Evolutionary conservation across 2,888 invertebrate genomes (phyloP).

Genomic region (Erebia epiphron): DNA sequence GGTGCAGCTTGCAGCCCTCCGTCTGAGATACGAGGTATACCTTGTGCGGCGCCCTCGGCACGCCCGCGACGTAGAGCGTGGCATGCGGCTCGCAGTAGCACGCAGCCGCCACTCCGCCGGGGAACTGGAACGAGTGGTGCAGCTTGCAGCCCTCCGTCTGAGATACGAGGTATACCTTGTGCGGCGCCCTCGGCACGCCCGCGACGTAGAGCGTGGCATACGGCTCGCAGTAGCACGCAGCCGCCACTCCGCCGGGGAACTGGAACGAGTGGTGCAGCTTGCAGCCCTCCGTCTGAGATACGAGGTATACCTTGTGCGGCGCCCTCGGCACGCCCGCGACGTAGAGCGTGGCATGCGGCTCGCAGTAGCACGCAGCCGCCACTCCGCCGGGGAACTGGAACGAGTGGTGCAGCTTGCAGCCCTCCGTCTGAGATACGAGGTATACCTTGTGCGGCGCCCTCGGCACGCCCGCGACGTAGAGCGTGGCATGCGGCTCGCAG

Average conservation of each 20-base stretch:
- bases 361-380: constrained; percentile 81
- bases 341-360: constrained; percentile 80
- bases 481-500: constrained; percentile 78
- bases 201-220: constrained; percentile 86
- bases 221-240: constrained; percentile 79
- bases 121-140: constrained; percentile 84
- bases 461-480: constrained; percentile 84
- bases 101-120: constrained; percentile 84
- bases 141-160: constrained; percentile 83
- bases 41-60: constrained; percentile 61
- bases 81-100: constrained; percentile 80
- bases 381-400: constrained; percentile 85
- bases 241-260: constrained; percentile 84
- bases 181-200: constrained; percentile 72
- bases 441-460: constrained; percentile 58
- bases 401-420: constrained; percentile 83
- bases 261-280: constrained; percentile 84
- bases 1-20: constrained; percentile 83
- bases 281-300: constrained; percentile 83
- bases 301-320: constrained; percentile 57
- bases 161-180: no score
- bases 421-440: no score
- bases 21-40: no score
- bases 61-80: constrained; percentile 86
- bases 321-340: constrained; percentile 82